phyloP scores from a whole-genome alignment of 2,797 vertebrate species.

The Danionella dracula region DNA sequence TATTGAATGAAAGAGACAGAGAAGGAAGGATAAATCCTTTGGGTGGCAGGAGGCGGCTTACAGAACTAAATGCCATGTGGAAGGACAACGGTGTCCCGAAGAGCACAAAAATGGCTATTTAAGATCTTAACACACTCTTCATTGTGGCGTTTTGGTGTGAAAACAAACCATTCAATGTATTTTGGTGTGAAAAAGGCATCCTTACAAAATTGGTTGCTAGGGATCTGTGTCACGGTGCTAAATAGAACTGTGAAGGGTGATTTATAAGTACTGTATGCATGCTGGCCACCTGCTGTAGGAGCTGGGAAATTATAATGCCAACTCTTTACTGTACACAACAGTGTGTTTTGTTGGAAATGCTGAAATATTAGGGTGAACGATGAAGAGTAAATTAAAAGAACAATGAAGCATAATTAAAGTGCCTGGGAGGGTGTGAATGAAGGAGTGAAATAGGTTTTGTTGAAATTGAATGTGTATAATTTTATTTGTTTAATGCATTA shows the following conservation, averaged over 20 bases:
- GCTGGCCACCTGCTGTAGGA: not conserved
- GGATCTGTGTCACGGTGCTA: not conserved
- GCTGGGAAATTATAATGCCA: not conserved
- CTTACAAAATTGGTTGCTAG: not conserved
- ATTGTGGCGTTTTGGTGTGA: not conserved
- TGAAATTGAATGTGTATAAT: too few relatives aligned
- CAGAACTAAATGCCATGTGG: conserved; percentile 63
- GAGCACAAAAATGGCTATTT: conserved; percentile 52
- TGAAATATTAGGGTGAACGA: not conserved
- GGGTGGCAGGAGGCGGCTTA: conserved; percentile 66
- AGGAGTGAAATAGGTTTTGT: too few relatives aligned
- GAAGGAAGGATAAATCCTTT: conserved; percentile 66
- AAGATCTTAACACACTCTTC: conserved; percentile 5
- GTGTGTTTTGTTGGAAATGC: not conserved
- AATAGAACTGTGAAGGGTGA: not conserved
- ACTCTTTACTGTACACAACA: too few relatives aligned
- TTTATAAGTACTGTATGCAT: not conserved
- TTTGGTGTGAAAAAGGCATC: not conserved
- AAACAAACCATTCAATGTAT: not conserved
- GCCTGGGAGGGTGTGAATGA: too few relatives aligned
- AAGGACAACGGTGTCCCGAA: conserved; percentile 57
- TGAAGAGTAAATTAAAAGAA: too few relatives aligned
- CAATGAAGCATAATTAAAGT: too few relatives aligned
- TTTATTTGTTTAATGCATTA: too few relatives aligned
- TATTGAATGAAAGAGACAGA: conserved; percentile 72